phyloP scores from a whole-genome alignment of 2,888 invertebrate genomes.

The Cephus pygmeus region DNA sequence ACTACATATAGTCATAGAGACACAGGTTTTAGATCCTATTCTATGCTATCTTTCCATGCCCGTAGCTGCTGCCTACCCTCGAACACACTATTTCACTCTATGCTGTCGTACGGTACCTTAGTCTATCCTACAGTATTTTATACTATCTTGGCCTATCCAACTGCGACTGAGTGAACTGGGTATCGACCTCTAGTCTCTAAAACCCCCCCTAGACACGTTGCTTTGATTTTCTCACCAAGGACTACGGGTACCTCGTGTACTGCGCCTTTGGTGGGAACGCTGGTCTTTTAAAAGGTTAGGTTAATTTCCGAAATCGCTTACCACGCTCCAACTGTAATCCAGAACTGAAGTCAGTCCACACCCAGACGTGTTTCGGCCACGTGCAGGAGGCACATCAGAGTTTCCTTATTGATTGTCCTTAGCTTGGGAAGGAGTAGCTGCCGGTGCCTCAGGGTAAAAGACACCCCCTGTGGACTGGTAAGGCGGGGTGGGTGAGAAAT shows the following conservation, averaged over 20 bases:
- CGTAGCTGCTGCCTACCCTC: not conserved
- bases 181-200: conserved; percentile 44
- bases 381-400: not conserved
- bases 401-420: conserved; percentile 54
- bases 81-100: conserved; percentile 6
- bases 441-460: not conserved
- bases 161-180: conserved; percentile 42
- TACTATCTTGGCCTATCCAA: conserved; percentile 42
- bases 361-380: not conserved
- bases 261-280: not conserved
- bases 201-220: not conserved
- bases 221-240: not conserved
- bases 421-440: conserved; percentile 13
- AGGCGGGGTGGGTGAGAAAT: conserved; percentile 1
- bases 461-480: not conserved
- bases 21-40: not conserved
- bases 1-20: not conserved
- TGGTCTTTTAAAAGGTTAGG: conserved; percentile 29
- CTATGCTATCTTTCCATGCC: not conserved
- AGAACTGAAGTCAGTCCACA: not conserved
- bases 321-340: not conserved
- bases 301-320: conserved; percentile 38
- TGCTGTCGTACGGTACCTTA: conserved; percentile 28
- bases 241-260: not conserved
- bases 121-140: not conserved